Evolutionary conservation across 2,797 vertebrate genomes (phyloP).

Genomic region (Trematomus bernacchii): DNA sequence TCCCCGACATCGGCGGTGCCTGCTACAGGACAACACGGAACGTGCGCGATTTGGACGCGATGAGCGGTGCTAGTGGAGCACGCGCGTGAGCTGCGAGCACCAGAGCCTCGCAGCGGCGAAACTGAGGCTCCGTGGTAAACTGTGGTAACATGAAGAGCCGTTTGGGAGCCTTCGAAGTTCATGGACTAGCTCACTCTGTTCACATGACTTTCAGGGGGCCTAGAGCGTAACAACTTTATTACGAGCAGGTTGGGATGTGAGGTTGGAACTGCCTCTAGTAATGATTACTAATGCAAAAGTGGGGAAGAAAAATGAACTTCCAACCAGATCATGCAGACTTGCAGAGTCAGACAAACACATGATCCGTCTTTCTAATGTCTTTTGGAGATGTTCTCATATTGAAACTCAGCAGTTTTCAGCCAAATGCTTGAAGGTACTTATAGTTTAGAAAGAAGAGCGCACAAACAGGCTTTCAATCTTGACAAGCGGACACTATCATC

Average conservation of each 20-base stretch:
- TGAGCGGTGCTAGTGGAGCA: no score
- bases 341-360: conserved; percentile 58
- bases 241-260: conserved; percentile 66
- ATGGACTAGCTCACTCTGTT: conserved; percentile 54
- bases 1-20: no score
- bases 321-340: conserved; percentile 31
- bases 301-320: conserved; percentile 19
- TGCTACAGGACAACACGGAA: no score
- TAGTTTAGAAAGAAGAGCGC: conserved; percentile 34
- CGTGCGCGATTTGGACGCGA: no score
- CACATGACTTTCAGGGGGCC: conserved; percentile 58
- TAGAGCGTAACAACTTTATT: conserved; percentile 69
- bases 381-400: conserved; percentile 60
- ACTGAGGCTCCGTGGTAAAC: no score
- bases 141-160: no score
- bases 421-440: conserved; percentile 46
- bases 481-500: conserved; percentile 16
- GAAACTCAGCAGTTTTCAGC: conserved; percentile 50
- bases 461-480: conserved; percentile 34
- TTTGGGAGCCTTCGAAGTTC: conserved; percentile 53
- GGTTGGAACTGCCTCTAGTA: conserved; percentile 54
- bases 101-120: no score
- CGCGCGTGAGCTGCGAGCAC: no score
- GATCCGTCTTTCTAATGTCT: conserved; percentile 39
- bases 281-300: conserved; percentile 38